Base-by-base conservation (phyloP, 1,140 invertebrate species). In the Maniola jurtina region DNA sequence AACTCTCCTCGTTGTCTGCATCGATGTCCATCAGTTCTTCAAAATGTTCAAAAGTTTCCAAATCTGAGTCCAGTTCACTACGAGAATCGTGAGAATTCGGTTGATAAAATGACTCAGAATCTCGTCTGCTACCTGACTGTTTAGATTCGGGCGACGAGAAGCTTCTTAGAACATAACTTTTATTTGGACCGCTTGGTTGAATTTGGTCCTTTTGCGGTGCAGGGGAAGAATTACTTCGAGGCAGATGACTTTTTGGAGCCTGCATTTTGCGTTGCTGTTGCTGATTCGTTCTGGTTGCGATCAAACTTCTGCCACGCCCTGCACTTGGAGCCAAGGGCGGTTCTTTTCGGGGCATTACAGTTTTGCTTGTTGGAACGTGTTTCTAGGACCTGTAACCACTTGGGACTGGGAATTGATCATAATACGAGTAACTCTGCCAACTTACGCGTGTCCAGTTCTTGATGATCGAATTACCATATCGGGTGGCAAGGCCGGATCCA, bases 1-100 rank as follows among this genome's bases (percentile, higher is more conserved):
- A 79, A 7, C 71, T 61, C 10, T 86, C 80, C 34, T 88, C 84
- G 14, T 78, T 72, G 59, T 89, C 88, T 13, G 86, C 82, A 60
- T 90, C 88, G 33, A 89, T 88, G 68, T 89, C 87, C 13, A 89
- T 70, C 25, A 90, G 83, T 55, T 90, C 88, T 55, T 89, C 86
- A 63, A 90, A 86, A 59, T 84, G 80, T 64, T 89, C 86, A 66
- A 83, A 88, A 57, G 83, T 84, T 14, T 90, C 88, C 9, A 84
- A 74, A 76, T 90, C 88, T n/a, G 86, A 88, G 57, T 90, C 88
- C 14, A 88, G 54, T 67, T 90, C 88, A 35, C 73, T 80, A 71
- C 77, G 80, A 3, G 87, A 88, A 6, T 77, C 79, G 8, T 84
- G 80, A 8, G 72, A 67, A 64, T 83, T 87, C 5, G 86, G 75